Evolutionary conservation across 2,888 invertebrate genomes (phyloP).

Genomic region (Keiferia lycopersicella): DNA sequence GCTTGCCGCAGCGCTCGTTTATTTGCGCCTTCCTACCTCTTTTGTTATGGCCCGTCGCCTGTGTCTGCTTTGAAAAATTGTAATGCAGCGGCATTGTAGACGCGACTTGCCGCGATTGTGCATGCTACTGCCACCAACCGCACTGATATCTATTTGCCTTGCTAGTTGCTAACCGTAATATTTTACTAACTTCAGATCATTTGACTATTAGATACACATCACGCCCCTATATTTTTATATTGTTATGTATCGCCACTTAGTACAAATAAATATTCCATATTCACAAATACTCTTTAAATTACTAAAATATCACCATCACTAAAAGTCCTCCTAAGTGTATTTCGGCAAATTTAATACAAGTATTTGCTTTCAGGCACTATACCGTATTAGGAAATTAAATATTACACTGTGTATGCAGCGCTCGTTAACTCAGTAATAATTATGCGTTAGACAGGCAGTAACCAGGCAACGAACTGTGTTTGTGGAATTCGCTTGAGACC

Average conservation of each 20-base stretch:
- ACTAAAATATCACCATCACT: too few species aligned
- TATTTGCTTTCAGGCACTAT: neutral
- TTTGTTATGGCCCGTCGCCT: conserved; percentile 76
- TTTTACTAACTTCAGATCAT: neutral
- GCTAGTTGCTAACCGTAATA: neutral
- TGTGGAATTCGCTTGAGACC: conserved; percentile 17
- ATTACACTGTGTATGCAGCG: neutral
- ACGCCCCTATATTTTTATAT: too few species aligned
- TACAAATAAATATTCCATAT: too few species aligned
- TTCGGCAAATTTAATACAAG: neutral
- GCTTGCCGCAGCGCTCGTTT: conserved; percentile 73
- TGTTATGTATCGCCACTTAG: too few species aligned
- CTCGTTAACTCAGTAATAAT: conserved; percentile 16
- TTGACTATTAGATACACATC: neutral
- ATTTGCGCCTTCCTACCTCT: conserved; percentile 77
- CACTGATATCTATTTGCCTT: conserved; percentile 46
- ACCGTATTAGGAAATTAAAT: conserved; percentile 14
- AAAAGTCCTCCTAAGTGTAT: too few species aligned
- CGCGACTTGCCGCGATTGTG: conserved; percentile 66
- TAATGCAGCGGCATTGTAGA: conserved; percentile 74
- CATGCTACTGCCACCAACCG: conserved; percentile 36
- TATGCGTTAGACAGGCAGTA: conserved; percentile 17
- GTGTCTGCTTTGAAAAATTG: conserved; percentile 79
- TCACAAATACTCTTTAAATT: too few species aligned
- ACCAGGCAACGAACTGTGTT: conserved; percentile 14